phyloP scores from a whole-genome alignment of 2,888 invertebrate genomes.

The Drosophila nr. perissopoda region DNA sequence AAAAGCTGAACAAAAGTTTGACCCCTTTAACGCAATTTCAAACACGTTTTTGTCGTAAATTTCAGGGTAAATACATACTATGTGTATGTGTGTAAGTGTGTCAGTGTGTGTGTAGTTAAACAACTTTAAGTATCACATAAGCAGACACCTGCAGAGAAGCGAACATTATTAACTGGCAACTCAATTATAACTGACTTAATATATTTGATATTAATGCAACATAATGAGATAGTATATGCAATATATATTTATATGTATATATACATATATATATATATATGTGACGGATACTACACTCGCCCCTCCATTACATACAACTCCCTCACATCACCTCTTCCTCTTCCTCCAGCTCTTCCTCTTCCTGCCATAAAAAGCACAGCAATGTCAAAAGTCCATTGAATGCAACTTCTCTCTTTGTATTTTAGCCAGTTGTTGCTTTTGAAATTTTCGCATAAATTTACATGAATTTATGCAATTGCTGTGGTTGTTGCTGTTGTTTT shows the following conservation, averaged over 20 bases:
- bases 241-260: slow-evolving; percentile 1
- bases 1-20: slow-evolving; percentile 19
- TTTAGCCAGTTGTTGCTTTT: slow-evolving; percentile 43
- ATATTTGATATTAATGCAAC: slow-evolving; percentile 1
- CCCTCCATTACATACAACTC: not conserved
- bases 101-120: not conserved
- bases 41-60: slow-evolving; percentile 36
- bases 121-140: slow-evolving; percentile 2
- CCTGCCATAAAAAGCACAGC: not conserved
- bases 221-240: not conserved
- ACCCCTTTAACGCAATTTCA: slow-evolving; percentile 24
- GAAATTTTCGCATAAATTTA: slow-evolving; percentile 69
- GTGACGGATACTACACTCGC: not conserved
- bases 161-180: slow-evolving; percentile 6
- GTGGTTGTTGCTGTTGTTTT: slow-evolving; percentile 35
- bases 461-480: slow-evolving; percentile 69
- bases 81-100: not conserved
- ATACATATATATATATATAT: not conserved
- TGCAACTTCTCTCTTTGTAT: slow-evolving; percentile 34
- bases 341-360: not conserved
- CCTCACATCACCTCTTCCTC: not conserved
- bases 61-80: slow-evolving; percentile 7
- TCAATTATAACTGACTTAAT: slow-evolving; percentile 15
- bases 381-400: slow-evolving; percentile 36
- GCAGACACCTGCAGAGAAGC: slow-evolving; percentile 8